Base-by-base conservation (phyloP, 2,888 invertebrate species). In the Chymomyza amoena region DNA sequence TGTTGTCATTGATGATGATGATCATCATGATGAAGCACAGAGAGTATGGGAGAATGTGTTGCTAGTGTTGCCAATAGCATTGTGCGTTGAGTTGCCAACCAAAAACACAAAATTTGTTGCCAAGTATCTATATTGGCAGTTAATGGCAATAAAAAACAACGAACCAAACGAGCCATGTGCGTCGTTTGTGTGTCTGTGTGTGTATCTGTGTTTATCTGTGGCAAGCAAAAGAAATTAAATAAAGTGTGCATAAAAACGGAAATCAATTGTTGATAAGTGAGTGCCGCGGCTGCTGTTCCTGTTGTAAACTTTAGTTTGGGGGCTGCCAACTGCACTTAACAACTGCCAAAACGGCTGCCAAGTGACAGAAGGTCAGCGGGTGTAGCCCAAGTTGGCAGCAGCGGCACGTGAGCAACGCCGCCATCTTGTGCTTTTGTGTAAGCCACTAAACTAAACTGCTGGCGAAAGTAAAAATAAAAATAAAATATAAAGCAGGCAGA, bases 261-360 rank as follows among this genome's bases (percentile, higher is more conserved):
- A 82, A 77, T 82, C 75, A 77, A 80, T 77, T 66, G 77, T 51
- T 73, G 73, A 75, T 76, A 78, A 79, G 69, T 71, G 25, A 54
- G 59, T 25, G 25, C 18, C 18, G 15, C 59, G 20, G 20, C 15
- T 59, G 59, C 39, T 56, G 32, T 32, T 32, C 32, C 32, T 32
- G 32, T 32, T 32, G 56, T 56, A 52, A 16, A 61, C 5, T 18
- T 20, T 50, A 7, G 6, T 18, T 20, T 50, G 50, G 20, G 36
- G 16, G 25, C 20, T 16, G 62, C 16, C 36, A 60, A 16, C 16
- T 61, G 45, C 54, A 54, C 3, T 54, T 16, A 16, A n/a, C 54
- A 54, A 54, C 54, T 54, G 54, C 18, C 54, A 54, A 54, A 9
- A 9, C 54, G 54, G 36, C 45, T 61, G 50, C 50, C 18, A 16